Base-by-base conservation (phyloP, 1,140 invertebrate genomes). In the Cheumatopsyche charites region DNA sequence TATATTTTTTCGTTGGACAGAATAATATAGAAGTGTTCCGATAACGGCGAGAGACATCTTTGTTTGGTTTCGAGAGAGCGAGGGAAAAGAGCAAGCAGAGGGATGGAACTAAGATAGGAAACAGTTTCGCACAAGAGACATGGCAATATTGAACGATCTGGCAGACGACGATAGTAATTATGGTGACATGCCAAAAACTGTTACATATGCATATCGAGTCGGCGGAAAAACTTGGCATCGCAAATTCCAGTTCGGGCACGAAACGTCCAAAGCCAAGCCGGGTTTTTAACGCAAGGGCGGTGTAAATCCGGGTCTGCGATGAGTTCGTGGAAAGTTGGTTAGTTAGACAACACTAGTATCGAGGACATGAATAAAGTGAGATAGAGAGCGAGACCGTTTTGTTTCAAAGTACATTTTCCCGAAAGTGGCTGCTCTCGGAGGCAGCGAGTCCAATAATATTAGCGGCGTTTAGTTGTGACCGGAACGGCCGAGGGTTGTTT, bases 41-140 rank as follows among this genome's bases (percentile, higher is more conserved):
- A 69, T 73, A 73, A 69, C 67, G 41, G 72, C 26, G 55, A n/a
- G 72, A 73, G 72, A 73, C 72, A 69, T 73, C 72, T 73, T 62
- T 73, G 72, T 73, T 73, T 73, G 67, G 65, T 55, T 69, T 69
- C 55, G 17, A 13, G 15, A 42, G 45, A 42, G 42, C 29, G 63
- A 15, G 5, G 43, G 29, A 62, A 19, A 19, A 65, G 17, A 26
- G 1, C 55, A 58, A 58, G 25, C 21, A 58, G 21, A 11, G 55
- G 19, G 55, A 21, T 12, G 12, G 43, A 9, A 9, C 29, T 9
- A 4, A 17, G 55, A 25, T 2, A 25, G 13, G 55, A 58, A 58
- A n/a, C 55, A 11, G 55, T 58, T 58, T 58, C 23, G 23, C 23
- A 1, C 23, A 58, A 7, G 21, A 19, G 21, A 2, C 17, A 25